Evolutionary conservation across 1,140 invertebrate species (phyloP).

Genomic region (Copidosoma floridanum): DNA sequence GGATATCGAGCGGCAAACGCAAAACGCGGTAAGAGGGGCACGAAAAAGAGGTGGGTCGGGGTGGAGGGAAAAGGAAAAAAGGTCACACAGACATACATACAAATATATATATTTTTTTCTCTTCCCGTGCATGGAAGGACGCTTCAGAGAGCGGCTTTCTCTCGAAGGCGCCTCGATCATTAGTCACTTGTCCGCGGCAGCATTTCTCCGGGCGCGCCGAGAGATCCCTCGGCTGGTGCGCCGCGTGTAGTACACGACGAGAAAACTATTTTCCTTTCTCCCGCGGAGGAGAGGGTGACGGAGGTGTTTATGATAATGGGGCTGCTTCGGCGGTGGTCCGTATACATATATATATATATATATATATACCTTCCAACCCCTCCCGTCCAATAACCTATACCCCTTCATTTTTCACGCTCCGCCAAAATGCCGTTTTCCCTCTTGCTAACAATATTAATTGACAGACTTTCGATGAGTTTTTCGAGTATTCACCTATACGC

Average conservation of each 20-base stretch:
- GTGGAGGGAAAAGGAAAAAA: background rate
- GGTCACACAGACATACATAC: too few species aligned
- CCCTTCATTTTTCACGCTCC: slow-evolving; percentile 36
- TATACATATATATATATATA: too few species aligned
- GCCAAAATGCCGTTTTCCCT: slow-evolving; percentile 5
- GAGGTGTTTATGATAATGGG: slow-evolving; percentile 45
- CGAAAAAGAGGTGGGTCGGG: slow-evolving; percentile 3
- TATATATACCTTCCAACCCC: too few species aligned
- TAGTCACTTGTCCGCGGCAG: slow-evolving; percentile 40
- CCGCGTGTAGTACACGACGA: too few species aligned
- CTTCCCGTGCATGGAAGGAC: too few species aligned
- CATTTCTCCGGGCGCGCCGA: slow-evolving; percentile 32
- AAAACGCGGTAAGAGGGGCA: background rate
- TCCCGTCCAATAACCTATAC: background rate
- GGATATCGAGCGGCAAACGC: too few species aligned
- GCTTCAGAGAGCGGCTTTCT: slow-evolving; percentile 27
- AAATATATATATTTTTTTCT: too few species aligned
- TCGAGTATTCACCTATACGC: too few species aligned
- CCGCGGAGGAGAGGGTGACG: slow-evolving; percentile 34
- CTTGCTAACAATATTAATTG: too few species aligned
- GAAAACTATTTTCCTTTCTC: slow-evolving; percentile 40
- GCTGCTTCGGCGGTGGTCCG: slow-evolving; percentile 32
- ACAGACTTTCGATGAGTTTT: too few species aligned
- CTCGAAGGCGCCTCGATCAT: slow-evolving; percentile 33
- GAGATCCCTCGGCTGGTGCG: too few species aligned